A percentile compares a stretch with the other conserved stretches of the same genome.
These are phyloP conservation scores for Pseudorectes ferrugineus DNA, from an alignment of 2,113 vertebrate genomes.

Conservation along the genomic window DNA sequence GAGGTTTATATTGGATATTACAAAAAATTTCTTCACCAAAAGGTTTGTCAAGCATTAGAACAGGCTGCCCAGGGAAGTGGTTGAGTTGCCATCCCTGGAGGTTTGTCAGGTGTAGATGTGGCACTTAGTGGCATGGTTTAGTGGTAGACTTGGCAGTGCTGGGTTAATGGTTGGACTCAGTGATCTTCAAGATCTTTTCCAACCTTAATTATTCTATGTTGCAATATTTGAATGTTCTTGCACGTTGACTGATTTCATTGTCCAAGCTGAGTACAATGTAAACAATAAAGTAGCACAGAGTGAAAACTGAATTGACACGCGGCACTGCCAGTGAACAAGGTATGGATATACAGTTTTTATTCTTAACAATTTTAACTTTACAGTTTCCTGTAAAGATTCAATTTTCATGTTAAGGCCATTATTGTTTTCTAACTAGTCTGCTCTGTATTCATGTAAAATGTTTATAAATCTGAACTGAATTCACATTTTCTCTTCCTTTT, in stretches of 20 bases:
- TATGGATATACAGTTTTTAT: not conserved
- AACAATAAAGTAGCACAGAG: not conserved
- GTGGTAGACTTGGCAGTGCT: not conserved
- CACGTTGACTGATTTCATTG: not conserved
- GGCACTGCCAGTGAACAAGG: accelerated
- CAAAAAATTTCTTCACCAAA: not conserved
- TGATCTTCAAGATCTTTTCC: not conserved
- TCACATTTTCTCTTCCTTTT: not conserved
- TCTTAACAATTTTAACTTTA: not conserved
- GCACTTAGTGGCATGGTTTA: not conserved
- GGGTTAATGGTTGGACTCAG: not conserved
- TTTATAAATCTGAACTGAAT: not conserved
- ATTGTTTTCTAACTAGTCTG: not conserved
- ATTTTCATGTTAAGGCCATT: not conserved
- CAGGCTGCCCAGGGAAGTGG: not conserved
- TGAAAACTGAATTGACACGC: not conserved
- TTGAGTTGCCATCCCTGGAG: not conserved
- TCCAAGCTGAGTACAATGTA: not conserved
- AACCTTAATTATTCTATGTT: not conserved
- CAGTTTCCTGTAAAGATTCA: not conserved
- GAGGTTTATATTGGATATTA: not conserved
- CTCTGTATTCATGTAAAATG: not conserved
- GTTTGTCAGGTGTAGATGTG: not conserved
- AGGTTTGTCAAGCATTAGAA: not conserved
- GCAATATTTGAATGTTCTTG: not conserved